Percentiles rank a stretch among this genome's conserved stretches.
These are phyloP conservation scores for Nineta flava DNA, from an alignment of 2,888 invertebrate species.

Conservation along the genomic window DNA sequence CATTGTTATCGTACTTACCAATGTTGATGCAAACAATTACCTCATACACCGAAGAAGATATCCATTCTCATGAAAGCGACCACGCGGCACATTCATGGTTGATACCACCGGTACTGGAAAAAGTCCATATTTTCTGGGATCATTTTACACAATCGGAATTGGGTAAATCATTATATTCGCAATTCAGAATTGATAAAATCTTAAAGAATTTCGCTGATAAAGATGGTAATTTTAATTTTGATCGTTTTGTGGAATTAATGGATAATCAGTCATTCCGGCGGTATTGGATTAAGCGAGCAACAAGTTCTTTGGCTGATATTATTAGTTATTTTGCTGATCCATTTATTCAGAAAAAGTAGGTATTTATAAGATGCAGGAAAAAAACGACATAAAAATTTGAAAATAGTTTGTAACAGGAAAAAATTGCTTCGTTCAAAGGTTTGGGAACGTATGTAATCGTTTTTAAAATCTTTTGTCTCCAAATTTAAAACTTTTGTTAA, in stretches of 20 bases:
- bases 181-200: slow-evolving; percentile 52
- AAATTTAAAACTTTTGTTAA: too few relatives aligned
- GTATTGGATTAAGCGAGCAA: slow-evolving; percentile 63
- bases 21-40: slow-evolving; percentile 48
- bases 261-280: slow-evolving; percentile 67
- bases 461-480: too few relatives aligned
- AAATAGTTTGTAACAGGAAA: too few relatives aligned
- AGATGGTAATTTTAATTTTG: slow-evolving; percentile 54
- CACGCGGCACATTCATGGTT: slow-evolving; percentile 49
- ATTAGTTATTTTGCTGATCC: slow-evolving; percentile 60
- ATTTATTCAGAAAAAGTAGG: slow-evolving; percentile 53
- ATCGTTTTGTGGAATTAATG: slow-evolving; percentile 56
- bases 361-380: slow-evolving; percentile 6
- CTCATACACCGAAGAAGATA: slow-evolving; percentile 43
- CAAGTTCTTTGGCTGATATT: slow-evolving; percentile 57
- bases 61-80: slow-evolving; percentile 38
- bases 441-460: too few relatives aligned
- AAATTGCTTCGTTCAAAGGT: too few relatives aligned
- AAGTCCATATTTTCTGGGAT: slow-evolving; percentile 60
- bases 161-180: slow-evolving; percentile 55
- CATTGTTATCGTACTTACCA: slow-evolving; percentile 39
- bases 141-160: slow-evolving; percentile 64
- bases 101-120: slow-evolving; percentile 52
- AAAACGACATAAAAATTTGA: not conserved
- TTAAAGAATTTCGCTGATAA: slow-evolving; percentile 52